phyloP scores from a whole-genome alignment of 1,140 invertebrate genomes.

The Linepithema humile region DNA sequence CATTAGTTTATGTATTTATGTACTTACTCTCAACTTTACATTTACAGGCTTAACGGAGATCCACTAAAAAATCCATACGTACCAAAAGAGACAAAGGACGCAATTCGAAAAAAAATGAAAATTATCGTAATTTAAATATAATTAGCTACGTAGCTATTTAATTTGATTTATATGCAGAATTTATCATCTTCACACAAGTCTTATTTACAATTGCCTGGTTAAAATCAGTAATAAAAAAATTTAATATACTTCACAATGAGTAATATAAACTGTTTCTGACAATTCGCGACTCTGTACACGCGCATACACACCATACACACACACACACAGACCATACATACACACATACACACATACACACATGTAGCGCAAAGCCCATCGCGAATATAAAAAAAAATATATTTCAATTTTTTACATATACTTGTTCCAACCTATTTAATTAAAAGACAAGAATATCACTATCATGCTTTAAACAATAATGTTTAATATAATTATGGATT shows the following conservation, averaged over 20 bases:
- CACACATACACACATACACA: too few species aligned
- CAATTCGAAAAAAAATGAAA: conserved; percentile 70
- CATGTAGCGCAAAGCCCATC: too few species aligned
- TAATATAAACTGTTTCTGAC: not conserved
- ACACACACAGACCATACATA: too few species aligned
- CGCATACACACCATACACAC: too few species aligned
- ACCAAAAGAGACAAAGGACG: conserved; percentile 88
- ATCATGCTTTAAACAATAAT: not conserved
- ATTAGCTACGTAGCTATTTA: not conserved
- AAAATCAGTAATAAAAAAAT: not conserved
- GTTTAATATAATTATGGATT: not conserved
- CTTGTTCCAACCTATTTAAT: too few species aligned
- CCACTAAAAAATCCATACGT: conserved; percentile 91
- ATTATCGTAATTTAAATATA: conserved; percentile 70
- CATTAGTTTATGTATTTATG: conserved; percentile 26
- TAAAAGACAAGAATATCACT: not conserved
- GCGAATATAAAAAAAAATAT: too few species aligned
- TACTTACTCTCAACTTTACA: conserved; percentile 23
- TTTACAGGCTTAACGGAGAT: conserved; percentile 90
- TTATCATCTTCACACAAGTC: not conserved
- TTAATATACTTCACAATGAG: not conserved
- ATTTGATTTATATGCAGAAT: not conserved
- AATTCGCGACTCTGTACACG: too few species aligned
- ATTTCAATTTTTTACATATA: too few species aligned
- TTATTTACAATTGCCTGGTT: not conserved